Evolutionary conservation across 2,888 invertebrate species (phyloP).

Genomic region (Hofmannophila pseudospretella): DNA sequence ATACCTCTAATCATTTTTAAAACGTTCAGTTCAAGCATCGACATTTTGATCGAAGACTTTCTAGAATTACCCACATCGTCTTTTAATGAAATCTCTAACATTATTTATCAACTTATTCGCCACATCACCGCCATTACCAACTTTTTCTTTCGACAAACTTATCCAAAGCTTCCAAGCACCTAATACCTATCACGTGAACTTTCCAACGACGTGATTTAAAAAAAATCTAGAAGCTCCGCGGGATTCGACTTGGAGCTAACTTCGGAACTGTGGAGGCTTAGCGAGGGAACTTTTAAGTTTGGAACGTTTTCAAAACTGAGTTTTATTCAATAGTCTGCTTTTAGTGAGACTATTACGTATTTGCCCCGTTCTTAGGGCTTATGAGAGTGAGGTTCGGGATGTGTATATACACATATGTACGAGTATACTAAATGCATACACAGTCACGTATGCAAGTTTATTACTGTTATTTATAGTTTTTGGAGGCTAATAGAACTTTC

Average conservation of each 20-base stretch:
- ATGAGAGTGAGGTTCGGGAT: too few relatives aligned
- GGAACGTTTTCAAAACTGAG: conserved; percentile 36
- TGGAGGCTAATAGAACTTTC: too few relatives aligned
- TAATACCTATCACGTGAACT: conserved; percentile 9
- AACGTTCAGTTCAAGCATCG: too few relatives aligned
- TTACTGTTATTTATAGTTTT: too few relatives aligned
- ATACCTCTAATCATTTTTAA: too few relatives aligned
- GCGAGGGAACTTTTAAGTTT: conserved; percentile 37
- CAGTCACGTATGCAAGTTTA: too few relatives aligned
- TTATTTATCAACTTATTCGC: neutral
- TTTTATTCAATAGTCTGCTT: conserved; percentile 49
- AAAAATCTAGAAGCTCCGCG: conserved; percentile 47
- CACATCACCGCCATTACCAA: neutral
- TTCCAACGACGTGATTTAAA: conserved; percentile 41
- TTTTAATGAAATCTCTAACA: too few relatives aligned
- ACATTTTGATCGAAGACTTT: too few relatives aligned
- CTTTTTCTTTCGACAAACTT: neutral
- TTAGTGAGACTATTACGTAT: conserved; percentile 32
- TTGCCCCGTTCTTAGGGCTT: too few relatives aligned
- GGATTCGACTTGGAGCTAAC: conserved; percentile 38
- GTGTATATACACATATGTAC: too few relatives aligned
- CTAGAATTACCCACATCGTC: too few relatives aligned
- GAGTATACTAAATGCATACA: too few relatives aligned
- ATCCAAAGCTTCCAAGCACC: neutral
- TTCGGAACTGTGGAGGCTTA: conserved; percentile 47